Percentiles rank a stretch among this genome's conserved stretches.
phyloP scores from a whole-genome alignment of 2,113 vertebrate species.

The Phaetusa simplex region DNA sequence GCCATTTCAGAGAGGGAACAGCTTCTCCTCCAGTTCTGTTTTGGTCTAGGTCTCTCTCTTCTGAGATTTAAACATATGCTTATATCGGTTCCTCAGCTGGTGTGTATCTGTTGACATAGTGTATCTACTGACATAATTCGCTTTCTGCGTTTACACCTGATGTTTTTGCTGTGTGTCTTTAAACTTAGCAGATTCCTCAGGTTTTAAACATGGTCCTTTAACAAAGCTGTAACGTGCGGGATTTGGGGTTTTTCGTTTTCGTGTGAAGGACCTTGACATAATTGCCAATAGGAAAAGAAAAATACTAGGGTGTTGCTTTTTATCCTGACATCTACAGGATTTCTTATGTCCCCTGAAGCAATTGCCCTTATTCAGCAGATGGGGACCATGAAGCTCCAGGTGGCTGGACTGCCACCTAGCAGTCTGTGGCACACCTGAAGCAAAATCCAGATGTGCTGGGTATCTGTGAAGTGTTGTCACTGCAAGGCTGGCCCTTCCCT shows the following conservation, averaged over 20 bases:
- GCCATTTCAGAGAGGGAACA: slow-evolving; percentile 24
- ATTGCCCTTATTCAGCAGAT: not conserved
- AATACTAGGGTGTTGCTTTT: not conserved
- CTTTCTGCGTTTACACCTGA: not conserved
- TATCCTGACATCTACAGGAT: not conserved
- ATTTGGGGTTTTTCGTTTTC: not conserved
- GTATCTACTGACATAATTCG: not conserved
- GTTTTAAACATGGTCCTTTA: not conserved
- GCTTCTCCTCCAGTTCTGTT: slow-evolving; percentile 26
- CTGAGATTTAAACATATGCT: slow-evolving; percentile 46
- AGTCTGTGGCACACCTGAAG: not conserved
- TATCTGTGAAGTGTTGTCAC: not conserved
- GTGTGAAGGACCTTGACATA: not conserved
- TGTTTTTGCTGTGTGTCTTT: not conserved
- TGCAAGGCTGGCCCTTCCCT: not conserved
- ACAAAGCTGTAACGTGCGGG: not conserved
- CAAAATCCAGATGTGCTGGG: not conserved
- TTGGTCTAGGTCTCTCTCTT: slow-evolving; percentile 64
- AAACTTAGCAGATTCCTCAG: not conserved
- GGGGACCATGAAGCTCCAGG: not conserved
- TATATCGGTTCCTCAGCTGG: slow-evolving; percentile 19
- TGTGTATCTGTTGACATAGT: slow-evolving; percentile 2
- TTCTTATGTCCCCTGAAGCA: not conserved
- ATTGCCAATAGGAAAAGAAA: not conserved
- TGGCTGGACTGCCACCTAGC: not conserved